Evolutionary conservation across 2,888 invertebrate genomes (phyloP).

Genomic region (Rugalucina vietnamica): DNA sequence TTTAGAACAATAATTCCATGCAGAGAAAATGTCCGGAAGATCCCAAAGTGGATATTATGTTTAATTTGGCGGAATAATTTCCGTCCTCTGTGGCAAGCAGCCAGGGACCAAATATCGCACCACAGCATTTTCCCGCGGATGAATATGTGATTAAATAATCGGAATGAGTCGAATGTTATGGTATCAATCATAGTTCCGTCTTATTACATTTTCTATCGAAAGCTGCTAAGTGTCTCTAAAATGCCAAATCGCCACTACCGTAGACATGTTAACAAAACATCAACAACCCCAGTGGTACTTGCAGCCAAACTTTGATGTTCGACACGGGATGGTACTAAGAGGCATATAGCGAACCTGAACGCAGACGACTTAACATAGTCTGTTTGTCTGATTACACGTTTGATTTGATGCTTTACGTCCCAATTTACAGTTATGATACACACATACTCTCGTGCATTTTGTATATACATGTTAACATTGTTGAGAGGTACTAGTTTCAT

Average conservation of each 20-base stretch:
- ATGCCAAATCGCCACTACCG: not conserved
- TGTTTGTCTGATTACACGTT: too few species aligned
- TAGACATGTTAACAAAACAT: too few species aligned
- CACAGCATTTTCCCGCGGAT: slow-evolving; percentile 44
- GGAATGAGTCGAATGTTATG: slow-evolving; percentile 58
- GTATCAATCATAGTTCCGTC: slow-evolving; percentile 58
- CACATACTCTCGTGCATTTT: too few species aligned
- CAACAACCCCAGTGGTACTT: too few species aligned
- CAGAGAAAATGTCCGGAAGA: slow-evolving; percentile 63
- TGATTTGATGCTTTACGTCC: too few species aligned
- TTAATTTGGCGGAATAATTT: slow-evolving; percentile 62
- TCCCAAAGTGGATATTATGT: slow-evolving; percentile 66
- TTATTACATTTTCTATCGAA: slow-evolving; percentile 55
- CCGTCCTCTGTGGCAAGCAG: slow-evolving; percentile 39
- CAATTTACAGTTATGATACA: too few species aligned
- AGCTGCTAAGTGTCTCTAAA: slow-evolving; percentile 25
- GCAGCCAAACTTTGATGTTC: too few species aligned
- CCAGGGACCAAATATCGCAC: slow-evolving; percentile 42
- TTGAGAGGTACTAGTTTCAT: too few species aligned
- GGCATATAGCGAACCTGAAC: too few species aligned
- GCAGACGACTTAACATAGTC: too few species aligned
- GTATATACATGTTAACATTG: too few species aligned
- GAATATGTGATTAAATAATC: slow-evolving; percentile 64
- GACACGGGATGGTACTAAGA: too few species aligned
- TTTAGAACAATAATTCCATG: slow-evolving; percentile 65